Base-by-base conservation (phyloP, 1,140 invertebrate genomes). In the Diorhabda carinulata region DNA sequence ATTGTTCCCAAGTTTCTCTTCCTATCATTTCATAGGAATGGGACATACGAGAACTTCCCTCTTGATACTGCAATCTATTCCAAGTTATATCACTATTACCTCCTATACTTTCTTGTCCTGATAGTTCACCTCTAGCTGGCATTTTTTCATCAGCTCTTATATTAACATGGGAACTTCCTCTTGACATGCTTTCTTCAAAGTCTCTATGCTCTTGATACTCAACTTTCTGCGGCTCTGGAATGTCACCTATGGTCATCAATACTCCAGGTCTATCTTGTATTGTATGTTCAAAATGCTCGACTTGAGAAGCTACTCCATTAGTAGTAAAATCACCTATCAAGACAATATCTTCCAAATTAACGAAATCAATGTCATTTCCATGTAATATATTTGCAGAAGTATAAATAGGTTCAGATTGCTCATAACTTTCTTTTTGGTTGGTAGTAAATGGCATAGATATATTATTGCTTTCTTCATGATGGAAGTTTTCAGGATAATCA, bases 81-180 rank as follows among this genome's bases (percentile, higher is more conserved):
- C 79, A 79, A 9, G 75, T 74, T 25, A 76, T 70, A 66, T 80
- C 80, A 71, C 76, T 80, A 4, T 74, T 71, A 43, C 73, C 78
- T 7, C 90, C 91, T 76, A 92, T 90, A 81, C 91, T 93, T 71
- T 93, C 92, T 78, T 92, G 91, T 43, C 90, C 91, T 4, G 91
- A 92, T 7, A 93, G 83, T 81, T 93, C 92, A 5, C 91, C 92
- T 71, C 90, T 85, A 0, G 92, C 88, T 45, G 92, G 92, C 91
- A 94, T 93, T 64, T 87, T 88, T 79, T 94, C 92, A 77, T 94
- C 91, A 0, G 92, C 88, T 72, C 90, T 87, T 73, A 94, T 93
- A 75, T 93, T 91, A 44, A 91, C 80, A 76, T 93, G 89, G 47
- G 91, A 79, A 62, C 87, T 86, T 61, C 87, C 84, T 64, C 87